These are phyloP conservation scores for Cheilosia pagana DNA, from an alignment of 2,888 invertebrate species.

Conservation along the genomic window DNA sequence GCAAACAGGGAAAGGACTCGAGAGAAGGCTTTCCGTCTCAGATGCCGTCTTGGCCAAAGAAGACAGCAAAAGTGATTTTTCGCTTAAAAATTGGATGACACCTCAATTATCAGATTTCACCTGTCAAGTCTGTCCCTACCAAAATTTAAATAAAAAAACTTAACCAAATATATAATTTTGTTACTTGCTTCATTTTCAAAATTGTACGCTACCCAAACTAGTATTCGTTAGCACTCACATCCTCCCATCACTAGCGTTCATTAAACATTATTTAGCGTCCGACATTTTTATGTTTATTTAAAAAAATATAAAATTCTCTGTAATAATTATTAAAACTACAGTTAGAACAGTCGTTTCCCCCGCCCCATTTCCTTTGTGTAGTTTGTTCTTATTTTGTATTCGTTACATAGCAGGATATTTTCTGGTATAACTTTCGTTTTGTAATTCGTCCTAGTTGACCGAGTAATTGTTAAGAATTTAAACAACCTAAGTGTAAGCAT, in stretches of 20 bases:
- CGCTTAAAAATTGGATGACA: no score
- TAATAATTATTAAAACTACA: constrained; percentile 7
- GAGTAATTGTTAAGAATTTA: constrained; percentile 58
- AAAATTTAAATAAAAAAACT: not conserved
- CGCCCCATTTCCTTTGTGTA: constrained; percentile 35
- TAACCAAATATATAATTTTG: not conserved
- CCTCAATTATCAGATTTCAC: no score
- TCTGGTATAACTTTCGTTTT: constrained; percentile 65
- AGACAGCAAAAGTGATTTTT: no score
- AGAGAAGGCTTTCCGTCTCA: no score
- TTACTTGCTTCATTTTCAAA: not conserved
- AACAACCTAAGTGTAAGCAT: constrained; percentile 58
- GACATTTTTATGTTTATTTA: constrained; percentile 14
- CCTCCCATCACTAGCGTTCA: constrained; percentile 18
- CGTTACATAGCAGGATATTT: constrained; percentile 64
- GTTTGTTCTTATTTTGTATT: constrained; percentile 57
- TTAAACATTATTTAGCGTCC: constrained; percentile 13
- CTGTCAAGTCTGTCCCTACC: no score
- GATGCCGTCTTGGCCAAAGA: no score
- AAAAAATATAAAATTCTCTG: constrained; percentile 1
- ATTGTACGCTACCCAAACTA: not conserved
- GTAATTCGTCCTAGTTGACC: constrained; percentile 62
- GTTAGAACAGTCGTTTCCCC: constrained; percentile 21
- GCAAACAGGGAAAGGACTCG: no score
- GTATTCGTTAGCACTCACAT: not conserved